Percentiles rank a stretch among this genome's conserved stretches.
Evolutionary conservation across 2,797 vertebrate species (phyloP).

Genomic region (Euthynnus affinis): DNA sequence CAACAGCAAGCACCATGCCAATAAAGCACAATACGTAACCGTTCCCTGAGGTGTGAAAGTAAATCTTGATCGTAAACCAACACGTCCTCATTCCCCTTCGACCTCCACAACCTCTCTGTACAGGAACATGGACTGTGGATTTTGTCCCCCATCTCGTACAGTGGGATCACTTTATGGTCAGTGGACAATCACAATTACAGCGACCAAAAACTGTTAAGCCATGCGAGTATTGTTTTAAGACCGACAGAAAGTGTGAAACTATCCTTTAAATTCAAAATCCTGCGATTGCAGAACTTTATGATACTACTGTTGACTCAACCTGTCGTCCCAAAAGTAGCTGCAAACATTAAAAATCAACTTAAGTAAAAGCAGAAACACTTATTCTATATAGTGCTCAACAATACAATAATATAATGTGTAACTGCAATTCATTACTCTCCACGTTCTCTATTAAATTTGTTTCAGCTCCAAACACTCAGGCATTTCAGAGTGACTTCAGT

Average conservation of each 20-base stretch:
- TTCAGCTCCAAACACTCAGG: neutral
- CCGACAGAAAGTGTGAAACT: too few species aligned
- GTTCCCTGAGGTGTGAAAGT: constrained; percentile 23
- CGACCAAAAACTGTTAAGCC: neutral
- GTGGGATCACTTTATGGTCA: too few species aligned
- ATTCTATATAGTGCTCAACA: neutral
- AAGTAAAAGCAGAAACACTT: too few species aligned
- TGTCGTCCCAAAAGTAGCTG: too few species aligned
- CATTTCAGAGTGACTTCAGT: neutral
- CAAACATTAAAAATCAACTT: too few species aligned
- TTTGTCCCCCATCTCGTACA: too few species aligned
- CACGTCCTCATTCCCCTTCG: neutral
- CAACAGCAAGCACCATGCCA: constrained; percentile 16
- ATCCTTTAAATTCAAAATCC: too few species aligned
- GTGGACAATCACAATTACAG: neutral
- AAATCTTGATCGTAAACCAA: too few species aligned
- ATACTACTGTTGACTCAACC: too few species aligned
- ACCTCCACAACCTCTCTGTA: neutral
- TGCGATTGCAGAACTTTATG: too few species aligned
- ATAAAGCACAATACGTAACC: constrained; percentile 10
- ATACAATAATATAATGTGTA: neutral
- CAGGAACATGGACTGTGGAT: neutral
- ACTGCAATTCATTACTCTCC: too few species aligned
- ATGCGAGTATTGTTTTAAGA: too few species aligned
- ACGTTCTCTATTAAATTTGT: neutral